phyloP scores from a whole-genome alignment of 2,113 vertebrate species.

The Ciconia boyciana region DNA sequence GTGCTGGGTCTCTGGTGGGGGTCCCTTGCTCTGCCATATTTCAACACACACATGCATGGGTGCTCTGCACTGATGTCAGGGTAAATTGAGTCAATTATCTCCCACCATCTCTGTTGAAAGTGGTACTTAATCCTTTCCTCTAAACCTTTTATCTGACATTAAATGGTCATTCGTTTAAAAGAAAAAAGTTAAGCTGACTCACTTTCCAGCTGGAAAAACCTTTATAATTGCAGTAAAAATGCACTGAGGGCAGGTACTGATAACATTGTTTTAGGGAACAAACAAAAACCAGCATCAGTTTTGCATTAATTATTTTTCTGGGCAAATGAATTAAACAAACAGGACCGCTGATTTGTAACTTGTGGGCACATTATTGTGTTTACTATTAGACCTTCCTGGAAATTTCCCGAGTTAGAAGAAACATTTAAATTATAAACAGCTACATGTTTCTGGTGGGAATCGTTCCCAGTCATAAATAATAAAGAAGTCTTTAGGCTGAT shows the following conservation, averaged over 20 bases:
- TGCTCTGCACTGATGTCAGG: not conserved
- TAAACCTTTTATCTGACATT: slow-evolving; percentile 50
- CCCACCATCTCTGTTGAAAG: slow-evolving; percentile 40
- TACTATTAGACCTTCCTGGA: slow-evolving; percentile 26
- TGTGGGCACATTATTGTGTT: not conserved
- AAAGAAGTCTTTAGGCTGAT: not conserved
- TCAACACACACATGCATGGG: rapidly evolving
- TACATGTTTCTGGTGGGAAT: not conserved
- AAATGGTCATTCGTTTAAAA: slow-evolving; percentile 54
- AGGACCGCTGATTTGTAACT: not conserved
- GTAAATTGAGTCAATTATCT: slow-evolving; percentile 34
- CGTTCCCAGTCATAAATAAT: not conserved
- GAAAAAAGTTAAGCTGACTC: slow-evolving; percentile 38
- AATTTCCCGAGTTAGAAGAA: not conserved
- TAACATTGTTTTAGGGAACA: slow-evolving; percentile 35
- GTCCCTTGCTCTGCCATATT: not conserved
- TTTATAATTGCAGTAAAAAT: slow-evolving; percentile 24
- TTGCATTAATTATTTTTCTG: slow-evolving; percentile 24
- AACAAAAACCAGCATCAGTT: not conserved
- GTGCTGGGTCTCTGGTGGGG: rapidly evolving
- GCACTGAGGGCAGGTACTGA: not conserved
- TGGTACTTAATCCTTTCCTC: slow-evolving; percentile 46
- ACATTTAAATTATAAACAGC: not conserved
- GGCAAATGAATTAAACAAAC: slow-evolving; percentile 23
- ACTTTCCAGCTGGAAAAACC: slow-evolving; percentile 35